These are phyloP conservation scores for Mesembrinibis cayennensis DNA, from an alignment of 2,113 vertebrate genomes.

Conservation along the genomic window DNA sequence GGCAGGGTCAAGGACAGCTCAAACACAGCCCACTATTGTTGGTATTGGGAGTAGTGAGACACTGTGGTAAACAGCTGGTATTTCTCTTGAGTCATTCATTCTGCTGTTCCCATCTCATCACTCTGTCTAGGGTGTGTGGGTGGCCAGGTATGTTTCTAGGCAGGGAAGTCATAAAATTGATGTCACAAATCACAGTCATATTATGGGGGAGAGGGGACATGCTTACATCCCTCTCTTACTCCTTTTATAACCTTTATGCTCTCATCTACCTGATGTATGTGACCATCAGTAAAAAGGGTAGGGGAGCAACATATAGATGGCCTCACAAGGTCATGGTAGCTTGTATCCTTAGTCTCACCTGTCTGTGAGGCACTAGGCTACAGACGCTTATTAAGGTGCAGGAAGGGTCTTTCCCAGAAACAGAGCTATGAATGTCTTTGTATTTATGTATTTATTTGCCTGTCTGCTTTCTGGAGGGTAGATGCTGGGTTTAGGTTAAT, in stretches of 20 bases:
- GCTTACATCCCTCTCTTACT: not conserved
- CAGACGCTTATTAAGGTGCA: not conserved
- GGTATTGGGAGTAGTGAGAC: not conserved
- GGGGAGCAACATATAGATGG: not conserved
- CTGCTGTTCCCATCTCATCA: not conserved
- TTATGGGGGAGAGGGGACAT: not conserved
- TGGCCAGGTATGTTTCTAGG: not conserved
- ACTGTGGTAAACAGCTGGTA: not conserved
- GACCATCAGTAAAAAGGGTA: not conserved
- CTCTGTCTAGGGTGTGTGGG: not conserved
- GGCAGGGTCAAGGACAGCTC: not conserved
- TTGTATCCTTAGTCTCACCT: not conserved
- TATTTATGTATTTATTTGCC: not conserved
- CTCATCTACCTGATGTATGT: not conserved
- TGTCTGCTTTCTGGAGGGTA: not conserved
- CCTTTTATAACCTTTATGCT: not conserved
- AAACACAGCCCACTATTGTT: not conserved
- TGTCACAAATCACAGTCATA: not conserved
- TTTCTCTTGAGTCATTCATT: not conserved
- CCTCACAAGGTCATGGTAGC: not conserved
- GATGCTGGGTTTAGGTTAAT: not conserved
- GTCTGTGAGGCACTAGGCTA: not conserved
- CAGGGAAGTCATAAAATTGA: not conserved
- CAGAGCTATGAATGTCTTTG: not conserved
- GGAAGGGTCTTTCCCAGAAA: not conserved